A percentile compares a stretch with the other conserved stretches of the same genome.
Conservation (phyloP, 1,140 invertebrate species). For the Tetragnatha versicolor region DNA sequence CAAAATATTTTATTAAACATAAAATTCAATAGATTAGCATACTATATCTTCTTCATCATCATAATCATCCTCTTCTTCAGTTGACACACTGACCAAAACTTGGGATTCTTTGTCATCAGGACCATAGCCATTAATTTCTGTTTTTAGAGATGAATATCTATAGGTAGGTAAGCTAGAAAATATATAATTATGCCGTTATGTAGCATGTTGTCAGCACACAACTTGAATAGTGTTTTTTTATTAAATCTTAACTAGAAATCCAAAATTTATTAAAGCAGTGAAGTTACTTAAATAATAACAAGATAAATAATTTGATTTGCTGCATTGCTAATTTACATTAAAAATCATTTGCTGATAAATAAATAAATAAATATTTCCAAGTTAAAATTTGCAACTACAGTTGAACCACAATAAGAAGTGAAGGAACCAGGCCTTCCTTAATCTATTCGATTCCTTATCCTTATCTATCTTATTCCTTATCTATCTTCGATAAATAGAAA, state of each 20-base stretch:
- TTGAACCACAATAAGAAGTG: too few relatives aligned
- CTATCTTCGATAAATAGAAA: too few relatives aligned
- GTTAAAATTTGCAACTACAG: too few relatives aligned
- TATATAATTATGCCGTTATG: not conserved
- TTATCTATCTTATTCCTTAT: too few relatives aligned
- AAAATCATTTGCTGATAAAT: not conserved
- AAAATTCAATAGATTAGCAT: not conserved
- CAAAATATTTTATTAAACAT: not conserved
- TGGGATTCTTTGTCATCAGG: constrained; percentile 51
- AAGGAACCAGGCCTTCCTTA: too few relatives aligned
- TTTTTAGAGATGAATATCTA: constrained; percentile 50
- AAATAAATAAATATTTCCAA: too few relatives aligned
- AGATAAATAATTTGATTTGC: not conserved
- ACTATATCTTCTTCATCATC: constrained; percentile 34
- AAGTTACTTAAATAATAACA: not conserved
- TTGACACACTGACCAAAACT: constrained; percentile 37
- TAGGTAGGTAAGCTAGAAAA: constrained; percentile 39
- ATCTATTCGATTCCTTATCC: too few relatives aligned
- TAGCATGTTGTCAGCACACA: not conserved
- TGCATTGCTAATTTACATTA: not conserved
- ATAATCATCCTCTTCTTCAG: constrained; percentile 49
- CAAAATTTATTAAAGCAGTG: not conserved
- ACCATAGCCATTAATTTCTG: constrained; percentile 50
- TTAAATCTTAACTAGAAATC: not conserved
- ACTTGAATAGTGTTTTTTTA: not conserved